phyloP scores from a whole-genome alignment of 1,140 invertebrate species.

The Lerema accius region DNA sequence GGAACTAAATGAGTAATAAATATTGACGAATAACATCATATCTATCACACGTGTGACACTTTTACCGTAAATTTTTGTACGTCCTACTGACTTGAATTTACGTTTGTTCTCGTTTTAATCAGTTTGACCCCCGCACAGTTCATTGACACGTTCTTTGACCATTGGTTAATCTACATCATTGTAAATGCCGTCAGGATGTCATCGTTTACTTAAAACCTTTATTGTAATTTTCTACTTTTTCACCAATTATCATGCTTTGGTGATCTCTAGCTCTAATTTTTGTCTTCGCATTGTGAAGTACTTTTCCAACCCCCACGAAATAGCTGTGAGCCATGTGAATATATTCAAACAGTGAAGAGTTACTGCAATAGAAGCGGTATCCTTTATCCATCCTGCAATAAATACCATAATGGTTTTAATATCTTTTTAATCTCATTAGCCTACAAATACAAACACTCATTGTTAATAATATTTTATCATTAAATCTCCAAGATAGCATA shows the following conservation, averaged over 20 bases:
- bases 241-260: slow-evolving; percentile 33
- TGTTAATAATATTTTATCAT: slow-evolving; percentile 6
- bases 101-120: slow-evolving; percentile 13
- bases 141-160: slow-evolving; percentile 14
- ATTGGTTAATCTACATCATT: slow-evolving; percentile 23
- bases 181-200: slow-evolving; percentile 23
- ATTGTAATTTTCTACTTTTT: neutral
- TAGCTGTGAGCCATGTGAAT: slow-evolving; percentile 84
- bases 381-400: slow-evolving; percentile 84
- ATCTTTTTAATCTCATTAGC: neutral
- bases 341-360: slow-evolving; percentile 86
- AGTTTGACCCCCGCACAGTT: slow-evolving; percentile 14
- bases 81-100: neutral
- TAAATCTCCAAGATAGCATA: neutral
- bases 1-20: neutral
- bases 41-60: slow-evolving; percentile 13
- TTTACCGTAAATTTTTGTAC: neutral
- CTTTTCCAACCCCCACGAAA: slow-evolving; percentile 84
- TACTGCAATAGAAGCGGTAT: slow-evolving; percentile 83
- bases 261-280: slow-evolving; percentile 37
- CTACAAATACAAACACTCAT: neutral
- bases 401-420: slow-evolving; percentile 15
- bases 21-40: slow-evolving; percentile 20
- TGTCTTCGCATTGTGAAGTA: slow-evolving; percentile 54
- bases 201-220: slow-evolving; percentile 23